Evolutionary conservation across 1,140 invertebrate genomes (phyloP), one percentile per base, ranked within the genome.

Genomic region (Frieseomelitta varia): DNA sequence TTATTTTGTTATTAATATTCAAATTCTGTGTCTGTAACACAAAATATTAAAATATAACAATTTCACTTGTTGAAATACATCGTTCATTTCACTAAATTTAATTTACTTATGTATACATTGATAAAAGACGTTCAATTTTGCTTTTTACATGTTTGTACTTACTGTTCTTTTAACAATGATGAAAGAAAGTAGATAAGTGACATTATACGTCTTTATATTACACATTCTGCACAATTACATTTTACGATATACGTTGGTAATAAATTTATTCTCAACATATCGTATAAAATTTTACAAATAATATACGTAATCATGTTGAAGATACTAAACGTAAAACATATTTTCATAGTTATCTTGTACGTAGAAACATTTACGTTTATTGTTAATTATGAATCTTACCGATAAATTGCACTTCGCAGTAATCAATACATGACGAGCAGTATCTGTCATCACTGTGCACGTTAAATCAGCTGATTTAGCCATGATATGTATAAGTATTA

Each of bases 161-260:
- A 87, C 85, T 82, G 4, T 75, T 61, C 63, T 79, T 30, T 17
- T 63, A 77, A 53, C 56, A n/a, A 58, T 63, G 86, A 30, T 61
- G 75, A 39, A 76, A 87, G 27, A 81, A 55, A 30, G 11, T 24
- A 56, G 51, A 39, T 39, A 39, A 39, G 39, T 39, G 39, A 75
- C 24, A 24, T 39, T 39, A 51, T 73, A 30, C 47, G 2, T 73
- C 10, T 67, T 67, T 19, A 17, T 67, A 30, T 67, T 67, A 56
- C 17, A 63, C 47, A 80, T 30, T 61, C 73, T 73, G 51, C 24
- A 61, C n/a, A 56, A n/a, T 79, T 71, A 56, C 69, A 58, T 71
- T 34, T 19, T 47, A 71, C 15, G 1, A 58, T 14, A 56, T 78
- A 27, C 30, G 14, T 55, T 17, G 17, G 14, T 55, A 55, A 55